A percentile compares a stretch with the other conserved stretches of the same genome.
Evolutionary conservation across 2,888 invertebrate species (phyloP).

Genomic region (Agonum fuliginosum): DNA sequence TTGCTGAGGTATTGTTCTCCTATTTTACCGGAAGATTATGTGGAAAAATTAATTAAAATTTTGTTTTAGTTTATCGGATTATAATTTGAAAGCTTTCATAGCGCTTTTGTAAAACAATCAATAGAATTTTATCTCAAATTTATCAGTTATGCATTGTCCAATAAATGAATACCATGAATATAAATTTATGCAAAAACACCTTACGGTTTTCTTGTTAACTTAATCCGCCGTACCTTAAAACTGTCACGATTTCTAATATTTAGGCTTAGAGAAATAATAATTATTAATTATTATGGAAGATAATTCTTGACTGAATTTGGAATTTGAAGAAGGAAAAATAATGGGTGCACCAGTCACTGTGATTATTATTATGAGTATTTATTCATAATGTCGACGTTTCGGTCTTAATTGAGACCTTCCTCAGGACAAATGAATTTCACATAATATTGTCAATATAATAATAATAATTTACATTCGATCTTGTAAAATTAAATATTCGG

Average conservation of each 20-base stretch:
- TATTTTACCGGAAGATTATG: neutral
- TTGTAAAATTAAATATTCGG: too few species aligned
- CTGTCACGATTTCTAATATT: slow-evolving; percentile 30
- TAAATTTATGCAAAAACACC: slow-evolving; percentile 37
- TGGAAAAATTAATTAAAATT: slow-evolving; percentile 22
- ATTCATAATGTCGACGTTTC: too few species aligned
- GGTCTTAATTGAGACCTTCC: too few species aligned
- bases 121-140: neutral
- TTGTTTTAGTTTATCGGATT: neutral
- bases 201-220: neutral
- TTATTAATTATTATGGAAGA: neutral
- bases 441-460: too few species aligned
- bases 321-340: too few species aligned
- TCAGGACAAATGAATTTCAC: too few species aligned
- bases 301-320: too few species aligned
- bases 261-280: neutral
- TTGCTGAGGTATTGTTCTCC: slow-evolving; percentile 1
- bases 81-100: neutral
- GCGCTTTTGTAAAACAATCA: neutral
- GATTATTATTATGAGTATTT: too few species aligned
- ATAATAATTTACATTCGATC: too few species aligned
- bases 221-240: neutral
- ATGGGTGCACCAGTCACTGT: too few species aligned
- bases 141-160: neutral
- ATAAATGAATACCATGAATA: neutral